phyloP scores from a whole-genome alignment of 2,797 vertebrate species.

The Podarcis siculus region DNA sequence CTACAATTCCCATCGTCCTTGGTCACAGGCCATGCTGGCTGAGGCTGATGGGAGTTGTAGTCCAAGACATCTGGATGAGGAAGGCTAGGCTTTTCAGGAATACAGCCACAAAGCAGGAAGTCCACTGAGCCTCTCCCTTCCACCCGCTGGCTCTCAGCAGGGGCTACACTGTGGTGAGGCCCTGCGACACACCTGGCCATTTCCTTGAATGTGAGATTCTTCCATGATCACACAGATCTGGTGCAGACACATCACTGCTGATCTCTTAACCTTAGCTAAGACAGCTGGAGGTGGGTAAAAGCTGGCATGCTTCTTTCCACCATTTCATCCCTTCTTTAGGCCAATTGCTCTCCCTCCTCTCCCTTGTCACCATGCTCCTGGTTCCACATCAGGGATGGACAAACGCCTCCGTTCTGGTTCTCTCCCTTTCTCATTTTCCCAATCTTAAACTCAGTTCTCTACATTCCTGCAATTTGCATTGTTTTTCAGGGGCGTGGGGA shows the following conservation, averaged over 20 bases:
- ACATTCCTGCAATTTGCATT: no score
- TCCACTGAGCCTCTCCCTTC: not conserved
- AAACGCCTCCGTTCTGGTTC: no score
- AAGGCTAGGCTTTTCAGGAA: not conserved
- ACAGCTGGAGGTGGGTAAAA: not conserved
- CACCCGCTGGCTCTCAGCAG: no score
- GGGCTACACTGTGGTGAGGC: not conserved
- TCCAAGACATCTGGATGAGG: not conserved
- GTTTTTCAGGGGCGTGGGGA: no score
- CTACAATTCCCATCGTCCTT: no score
- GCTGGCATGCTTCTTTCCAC: not conserved
- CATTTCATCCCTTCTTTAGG: not conserved
- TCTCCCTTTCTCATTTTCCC: no score
- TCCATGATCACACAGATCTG: not conserved
- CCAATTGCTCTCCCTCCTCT: not conserved
- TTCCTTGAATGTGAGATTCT: not conserved
- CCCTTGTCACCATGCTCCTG: not conserved
- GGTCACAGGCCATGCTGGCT: not conserved
- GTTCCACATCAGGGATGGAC: not conserved
- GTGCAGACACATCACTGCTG: not conserved
- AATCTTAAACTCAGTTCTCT: no score
- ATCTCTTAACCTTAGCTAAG: not conserved
- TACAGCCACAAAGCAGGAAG: not conserved
- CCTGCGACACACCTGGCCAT: not conserved
- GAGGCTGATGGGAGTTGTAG: not conserved